Percentiles rank a stretch among this genome's conserved stretches.
phyloP scores from a whole-genome alignment of 2,113 vertebrate genomes.

The Opisthocomus hoazin region DNA sequence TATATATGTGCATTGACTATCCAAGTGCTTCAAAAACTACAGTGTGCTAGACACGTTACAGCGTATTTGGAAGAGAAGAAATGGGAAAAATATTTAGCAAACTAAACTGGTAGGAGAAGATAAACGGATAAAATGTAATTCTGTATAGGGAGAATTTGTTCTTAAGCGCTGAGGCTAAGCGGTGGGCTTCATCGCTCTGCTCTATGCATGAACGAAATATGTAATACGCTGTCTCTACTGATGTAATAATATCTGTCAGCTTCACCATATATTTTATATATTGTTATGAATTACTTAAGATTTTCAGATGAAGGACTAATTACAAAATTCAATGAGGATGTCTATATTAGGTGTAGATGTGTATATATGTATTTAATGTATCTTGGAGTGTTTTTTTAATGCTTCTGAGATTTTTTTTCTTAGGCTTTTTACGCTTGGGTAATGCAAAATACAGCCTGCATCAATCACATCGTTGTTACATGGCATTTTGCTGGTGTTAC shows the following conservation, averaged over 20 bases:
- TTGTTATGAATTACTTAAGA: not conserved
- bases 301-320: conserved; percentile 17
- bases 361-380: not conserved
- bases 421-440: rapidly evolving
- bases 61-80: not conserved
- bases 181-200: not conserved
- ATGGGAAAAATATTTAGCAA: not conserved
- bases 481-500: not conserved
- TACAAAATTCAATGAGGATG: not conserved
- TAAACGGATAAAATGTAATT: not conserved
- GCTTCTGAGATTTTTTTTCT: not conserved
- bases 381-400: not conserved
- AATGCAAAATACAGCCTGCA: not conserved
- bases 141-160: not conserved
- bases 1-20: conserved; percentile 34
- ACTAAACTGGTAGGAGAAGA: not conserved
- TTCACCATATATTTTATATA: not conserved
- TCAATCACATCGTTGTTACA: not conserved
- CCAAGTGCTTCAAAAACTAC: not conserved
- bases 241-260: not conserved
- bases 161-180: not conserved
- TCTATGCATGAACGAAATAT: not conserved
- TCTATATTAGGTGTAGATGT: not conserved
- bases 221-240: not conserved
- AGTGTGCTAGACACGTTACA: not conserved